A percentile compares a stretch with the other conserved stretches of the same genome.
These are phyloP conservation scores for Triplophysa yarkandensis DNA, from an alignment of 2,797 vertebrate genomes.

Conservation along the genomic window DNA sequence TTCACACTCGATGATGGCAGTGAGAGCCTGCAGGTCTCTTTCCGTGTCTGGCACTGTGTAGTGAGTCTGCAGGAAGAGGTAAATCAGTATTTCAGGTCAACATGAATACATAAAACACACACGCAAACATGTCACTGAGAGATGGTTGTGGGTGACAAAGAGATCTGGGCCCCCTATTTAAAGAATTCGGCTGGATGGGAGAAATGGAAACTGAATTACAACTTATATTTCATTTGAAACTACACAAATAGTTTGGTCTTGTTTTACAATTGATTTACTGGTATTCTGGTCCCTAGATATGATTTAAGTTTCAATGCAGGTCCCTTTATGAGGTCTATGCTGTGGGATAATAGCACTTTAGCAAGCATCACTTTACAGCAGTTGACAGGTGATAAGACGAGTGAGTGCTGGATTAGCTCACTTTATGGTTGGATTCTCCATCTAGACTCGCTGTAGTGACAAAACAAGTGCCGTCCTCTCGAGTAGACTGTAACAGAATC, in stretches of 20 bases:
- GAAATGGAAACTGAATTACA: not conserved
- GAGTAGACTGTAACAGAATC: constrained; percentile 88
- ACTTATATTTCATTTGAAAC: not conserved
- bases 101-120: constrained; percentile 29
- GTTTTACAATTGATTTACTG: not conserved
- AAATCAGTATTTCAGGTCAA: constrained; percentile 33
- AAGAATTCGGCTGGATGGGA: constrained; percentile 29
- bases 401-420: constrained; percentile 59
- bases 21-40: constrained; percentile 83
- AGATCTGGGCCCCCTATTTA: constrained; percentile 55
- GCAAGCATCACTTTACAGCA: not conserved
- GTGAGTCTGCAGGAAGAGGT: constrained; percentile 81
- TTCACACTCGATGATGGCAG: constrained; percentile 92
- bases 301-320: not conserved
- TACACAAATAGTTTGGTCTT: not conserved
- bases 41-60: constrained; percentile 88
- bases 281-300: too few relatives aligned
- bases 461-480: constrained; percentile 86
- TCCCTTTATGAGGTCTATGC: not conserved
- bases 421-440: constrained; percentile 98
- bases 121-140: constrained; percentile 22
- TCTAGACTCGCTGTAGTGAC: constrained; percentile 97
- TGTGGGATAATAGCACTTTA: not conserved
- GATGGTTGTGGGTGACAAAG: constrained; percentile 7
- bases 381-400: not conserved